Conservation (phyloP, 1,140 invertebrate genomes). For the Wiebesia pumilae region DNA sequence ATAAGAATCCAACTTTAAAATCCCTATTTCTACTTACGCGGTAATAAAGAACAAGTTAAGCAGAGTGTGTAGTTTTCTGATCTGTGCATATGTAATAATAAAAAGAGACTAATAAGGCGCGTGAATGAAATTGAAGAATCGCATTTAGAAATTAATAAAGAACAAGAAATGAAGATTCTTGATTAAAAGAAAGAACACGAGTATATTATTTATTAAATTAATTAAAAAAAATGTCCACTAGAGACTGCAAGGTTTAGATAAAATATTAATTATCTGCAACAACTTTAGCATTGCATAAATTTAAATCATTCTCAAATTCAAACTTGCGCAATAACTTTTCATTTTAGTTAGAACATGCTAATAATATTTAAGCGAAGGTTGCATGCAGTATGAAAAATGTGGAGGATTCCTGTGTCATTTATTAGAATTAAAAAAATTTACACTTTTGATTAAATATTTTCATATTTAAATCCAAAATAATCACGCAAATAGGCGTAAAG, state of each 20-base stretch:
- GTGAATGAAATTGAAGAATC: background rate
- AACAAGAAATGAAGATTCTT: background rate
- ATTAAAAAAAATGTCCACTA: background rate
- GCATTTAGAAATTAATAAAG: background rate
- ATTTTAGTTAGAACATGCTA: background rate
- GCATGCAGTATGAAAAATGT: background rate
- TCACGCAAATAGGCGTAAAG: too few relatives aligned
- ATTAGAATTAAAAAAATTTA: background rate
- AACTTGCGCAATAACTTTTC: background rate
- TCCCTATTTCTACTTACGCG: slow-evolving; percentile 30
- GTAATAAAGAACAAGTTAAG: slow-evolving; percentile 15
- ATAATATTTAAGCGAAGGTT: background rate
- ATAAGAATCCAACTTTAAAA: slow-evolving; percentile 14
- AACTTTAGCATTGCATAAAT: background rate
- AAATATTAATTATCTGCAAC: background rate
- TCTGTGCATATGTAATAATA: slow-evolving; percentile 14
- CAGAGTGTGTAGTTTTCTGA: slow-evolving; percentile 24
- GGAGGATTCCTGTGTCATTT: background rate
- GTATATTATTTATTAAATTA: background rate
- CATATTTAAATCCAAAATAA: too few relatives aligned
- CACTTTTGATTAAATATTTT: too few relatives aligned
- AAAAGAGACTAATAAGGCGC: slow-evolving; percentile 13
- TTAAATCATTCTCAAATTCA: background rate
- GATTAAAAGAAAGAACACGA: background rate
- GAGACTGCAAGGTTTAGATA: background rate